These are phyloP conservation scores for Perizoma affinitatum DNA, from an alignment of 2,888 invertebrate species.

Conservation along the genomic window DNA sequence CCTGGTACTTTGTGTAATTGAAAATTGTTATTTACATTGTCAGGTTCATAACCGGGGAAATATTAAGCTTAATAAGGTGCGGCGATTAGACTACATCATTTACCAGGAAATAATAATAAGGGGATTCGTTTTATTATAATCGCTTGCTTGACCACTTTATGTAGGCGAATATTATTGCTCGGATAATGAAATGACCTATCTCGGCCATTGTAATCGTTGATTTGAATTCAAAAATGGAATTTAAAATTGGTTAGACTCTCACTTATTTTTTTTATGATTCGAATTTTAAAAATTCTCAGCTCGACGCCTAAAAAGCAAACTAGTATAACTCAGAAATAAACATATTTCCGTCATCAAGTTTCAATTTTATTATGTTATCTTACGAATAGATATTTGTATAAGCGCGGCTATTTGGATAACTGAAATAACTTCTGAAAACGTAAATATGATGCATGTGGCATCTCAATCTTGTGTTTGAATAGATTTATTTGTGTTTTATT, in stretches of 20 bases:
- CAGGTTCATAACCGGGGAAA: conserved; percentile 32
- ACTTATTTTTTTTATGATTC: conserved; percentile 1
- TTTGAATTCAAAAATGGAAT: not conserved
- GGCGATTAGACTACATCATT: conserved; percentile 22
- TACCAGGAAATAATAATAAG: conserved; percentile 13
- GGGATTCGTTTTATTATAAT: conserved; percentile 19
- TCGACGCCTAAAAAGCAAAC: conserved; percentile 20
- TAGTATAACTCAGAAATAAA: conserved; percentile 45
- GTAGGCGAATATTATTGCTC: not conserved
- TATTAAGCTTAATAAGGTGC: conserved; percentile 28
- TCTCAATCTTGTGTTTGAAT: conserved; percentile 65
- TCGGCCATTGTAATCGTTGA: not conserved
- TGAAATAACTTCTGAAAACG: conserved; percentile 75
- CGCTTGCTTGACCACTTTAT: conserved; percentile 17
- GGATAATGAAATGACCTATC: conserved; percentile 1
- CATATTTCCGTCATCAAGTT: conserved; percentile 50
- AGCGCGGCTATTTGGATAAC: conserved; percentile 67
- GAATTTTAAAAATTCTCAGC: conserved; percentile 14
- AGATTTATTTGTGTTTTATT: conserved; percentile 63
- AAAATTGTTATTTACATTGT: conserved; percentile 42
- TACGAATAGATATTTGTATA: conserved; percentile 68
- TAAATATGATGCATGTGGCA: conserved; percentile 78
- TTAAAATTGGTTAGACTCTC: not conserved
- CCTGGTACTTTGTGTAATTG: conserved; percentile 61
- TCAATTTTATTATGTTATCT: conserved; percentile 72